Evolutionary conservation across 2,797 vertebrate genomes (phyloP), one percentile per base, ranked within the genome.

Genomic region (Hozukius guyotensis): DNA sequence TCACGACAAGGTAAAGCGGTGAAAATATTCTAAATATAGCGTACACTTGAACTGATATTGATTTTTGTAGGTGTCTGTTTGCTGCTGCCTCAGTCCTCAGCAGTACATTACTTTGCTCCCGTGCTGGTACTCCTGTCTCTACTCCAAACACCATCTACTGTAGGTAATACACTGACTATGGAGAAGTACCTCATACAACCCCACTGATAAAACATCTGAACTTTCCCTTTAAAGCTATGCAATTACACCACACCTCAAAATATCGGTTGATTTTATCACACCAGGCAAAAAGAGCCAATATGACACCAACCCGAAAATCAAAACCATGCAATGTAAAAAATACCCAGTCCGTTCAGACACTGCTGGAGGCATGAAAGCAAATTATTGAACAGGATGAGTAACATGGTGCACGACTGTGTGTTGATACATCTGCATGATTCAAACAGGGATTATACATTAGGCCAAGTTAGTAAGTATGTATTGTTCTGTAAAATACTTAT

Each of bases 281-380:
- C 56, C 77, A 82, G 31, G 27, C 46, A 75, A 87, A 77, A 68
- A 2, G 12, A 81, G 36, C 46, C 31, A 76, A 60, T 29, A 38
- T 31, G 20, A 72, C 46, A 74, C 25, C 81, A 92, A 88, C 62
- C 24, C 72, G 72, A 87, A 86, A 87, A 60, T 75, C 91, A 90
- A 94, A 92, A 79, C 73, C 95, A 95, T 94, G 94, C 94, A 93
- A 71, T 80, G 55, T 69, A 80, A 64, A 64, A 22, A 92, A 94
- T 96, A 96, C 95, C 94, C 83, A 34, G 46, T 94, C 92, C 89
- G 52, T 53, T 95, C 80, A 95, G 90, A 94, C 90, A 89, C 77
- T 81, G 93, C 93, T 94, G 95, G 81, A 90, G 83, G 94, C 92
- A 87, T 92, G 93, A 88, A 93, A 95, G 83, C 83, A 94, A 89